phyloP scores from a whole-genome alignment of 2,797 vertebrate genomes.

The Amniataba percoides region DNA sequence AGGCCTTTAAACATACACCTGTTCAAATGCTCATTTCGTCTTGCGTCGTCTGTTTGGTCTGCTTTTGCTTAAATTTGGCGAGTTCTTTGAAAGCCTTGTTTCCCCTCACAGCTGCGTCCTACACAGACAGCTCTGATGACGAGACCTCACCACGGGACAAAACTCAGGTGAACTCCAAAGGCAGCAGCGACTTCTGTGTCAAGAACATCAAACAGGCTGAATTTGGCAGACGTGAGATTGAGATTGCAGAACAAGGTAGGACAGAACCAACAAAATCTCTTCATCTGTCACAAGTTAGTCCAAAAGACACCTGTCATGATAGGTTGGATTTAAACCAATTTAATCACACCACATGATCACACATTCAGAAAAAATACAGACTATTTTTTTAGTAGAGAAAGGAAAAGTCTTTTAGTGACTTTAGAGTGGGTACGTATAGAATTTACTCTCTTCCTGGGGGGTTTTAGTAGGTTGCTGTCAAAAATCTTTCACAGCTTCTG shows the following conservation, averaged over 20 bases:
- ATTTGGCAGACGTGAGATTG: conserved; percentile 95
- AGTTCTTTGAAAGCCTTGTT: background rate
- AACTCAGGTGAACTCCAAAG: conserved; percentile 93
- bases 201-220: conserved; percentile 97
- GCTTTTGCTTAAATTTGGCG: background rate
- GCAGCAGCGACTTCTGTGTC: conserved; percentile 95
- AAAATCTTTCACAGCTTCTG: background rate
- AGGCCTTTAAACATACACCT: background rate
- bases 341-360: background rate
- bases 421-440: background rate
- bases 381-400: background rate
- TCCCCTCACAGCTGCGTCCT: conserved; percentile 90
- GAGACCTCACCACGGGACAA: conserved; percentile 95
- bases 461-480: background rate
- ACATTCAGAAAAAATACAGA: background rate
- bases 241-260: conserved; percentile 95
- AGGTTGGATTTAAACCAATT: background rate
- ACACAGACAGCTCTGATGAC: conserved; percentile 96
- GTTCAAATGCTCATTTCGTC: background rate
- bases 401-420: background rate
- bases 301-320: background rate
- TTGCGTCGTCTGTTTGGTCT: background rate
- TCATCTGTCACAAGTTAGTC: background rate
- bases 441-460: background rate
- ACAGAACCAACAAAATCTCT: background rate